Conservation (phyloP, 2,888 invertebrate genomes). For the Parnassius glacialis region DNA sequence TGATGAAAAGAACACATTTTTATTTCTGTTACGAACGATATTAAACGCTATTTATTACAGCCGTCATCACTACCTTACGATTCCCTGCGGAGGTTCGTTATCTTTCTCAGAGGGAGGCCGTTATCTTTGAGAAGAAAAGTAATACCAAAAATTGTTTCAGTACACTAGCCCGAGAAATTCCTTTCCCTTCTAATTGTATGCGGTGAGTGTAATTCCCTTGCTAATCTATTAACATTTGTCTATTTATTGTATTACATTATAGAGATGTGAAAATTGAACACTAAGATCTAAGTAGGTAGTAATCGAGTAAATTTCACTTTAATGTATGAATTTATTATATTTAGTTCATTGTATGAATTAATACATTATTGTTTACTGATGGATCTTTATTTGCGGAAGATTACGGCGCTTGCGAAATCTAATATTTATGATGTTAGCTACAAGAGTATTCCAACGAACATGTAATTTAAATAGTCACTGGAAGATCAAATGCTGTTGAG, state of each 20-base stretch:
- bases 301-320: too few species aligned
- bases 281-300: too few species aligned
- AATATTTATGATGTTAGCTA: too few species aligned
- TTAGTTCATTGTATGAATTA: too few species aligned
- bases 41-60: conserved; percentile 6
- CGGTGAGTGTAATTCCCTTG: conserved; percentile 22
- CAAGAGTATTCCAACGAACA: too few species aligned
- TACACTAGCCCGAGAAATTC: conserved; percentile 30
- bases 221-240: conserved; percentile 21
- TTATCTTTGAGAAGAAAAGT: conserved; percentile 66
- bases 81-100: conserved; percentile 61
- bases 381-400: too few species aligned
- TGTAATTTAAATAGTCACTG: too few species aligned
- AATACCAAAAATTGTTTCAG: conserved; percentile 66
- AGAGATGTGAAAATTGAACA: not conserved
- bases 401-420: too few species aligned
- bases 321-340: too few species aligned
- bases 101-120: conserved; percentile 56
- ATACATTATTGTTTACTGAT: too few species aligned
- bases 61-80: conserved; percentile 15
- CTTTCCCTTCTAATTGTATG: conserved; percentile 21
- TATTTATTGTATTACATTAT: conserved; percentile 18
- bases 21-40: not conserved
- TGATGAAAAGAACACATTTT: not conserved
- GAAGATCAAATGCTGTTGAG: too few species aligned